Conservation (phyloP, 1,140 invertebrate species). For the Tetragnatha versicolor region DNA sequence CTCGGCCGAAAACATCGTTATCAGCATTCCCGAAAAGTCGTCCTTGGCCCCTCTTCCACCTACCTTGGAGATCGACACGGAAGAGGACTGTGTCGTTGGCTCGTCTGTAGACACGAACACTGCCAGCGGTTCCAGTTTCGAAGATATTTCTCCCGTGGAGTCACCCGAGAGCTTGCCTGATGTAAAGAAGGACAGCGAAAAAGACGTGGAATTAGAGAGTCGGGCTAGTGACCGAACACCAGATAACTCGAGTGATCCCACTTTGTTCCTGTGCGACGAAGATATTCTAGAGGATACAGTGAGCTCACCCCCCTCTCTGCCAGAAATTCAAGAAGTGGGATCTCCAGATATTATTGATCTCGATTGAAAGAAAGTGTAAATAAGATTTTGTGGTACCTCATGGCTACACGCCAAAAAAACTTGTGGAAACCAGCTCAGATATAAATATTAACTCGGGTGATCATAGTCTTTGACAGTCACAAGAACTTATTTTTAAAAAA, state of each 20-base stretch:
- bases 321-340: constrained; percentile 9
- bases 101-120: background rate
- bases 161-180: background rate
- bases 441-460: too few relatives aligned
- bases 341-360: constrained; percentile 25
- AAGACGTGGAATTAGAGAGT: background rate
- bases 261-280: too few relatives aligned
- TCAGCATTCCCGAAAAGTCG: background rate
- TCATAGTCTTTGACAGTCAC: too few relatives aligned
- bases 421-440: too few relatives aligned
- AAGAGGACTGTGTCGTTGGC: background rate
- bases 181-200: background rate
- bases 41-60: constrained; percentile 3
- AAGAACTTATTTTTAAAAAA: too few relatives aligned
- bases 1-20: background rate
- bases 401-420: too few relatives aligned
- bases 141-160: background rate
- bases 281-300: too few relatives aligned
- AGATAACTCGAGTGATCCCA: background rate
- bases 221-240: background rate
- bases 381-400: too few relatives aligned
- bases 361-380: background rate
- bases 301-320: too few relatives aligned
- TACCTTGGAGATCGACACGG: background rate
- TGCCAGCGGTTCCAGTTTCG: background rate